Conservation (phyloP, 2,113 vertebrate genomes). For the Oostethus manadensis region DNA sequence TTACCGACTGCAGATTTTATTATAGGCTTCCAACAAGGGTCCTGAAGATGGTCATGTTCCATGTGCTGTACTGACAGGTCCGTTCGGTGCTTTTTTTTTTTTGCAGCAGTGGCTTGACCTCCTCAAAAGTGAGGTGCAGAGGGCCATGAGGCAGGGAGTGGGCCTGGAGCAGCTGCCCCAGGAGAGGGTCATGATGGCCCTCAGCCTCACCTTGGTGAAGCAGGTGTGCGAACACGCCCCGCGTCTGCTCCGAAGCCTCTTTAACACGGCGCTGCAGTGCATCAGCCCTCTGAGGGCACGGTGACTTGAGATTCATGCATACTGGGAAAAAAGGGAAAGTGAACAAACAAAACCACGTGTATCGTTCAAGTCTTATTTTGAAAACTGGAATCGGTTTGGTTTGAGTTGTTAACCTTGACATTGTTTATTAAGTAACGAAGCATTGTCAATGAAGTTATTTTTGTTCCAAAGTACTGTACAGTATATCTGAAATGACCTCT, state of each 20-base stretch:
- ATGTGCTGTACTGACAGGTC: neutral
- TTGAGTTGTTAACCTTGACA: neutral
- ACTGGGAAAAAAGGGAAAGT: neutral
- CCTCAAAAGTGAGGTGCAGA: constrained; percentile 57
- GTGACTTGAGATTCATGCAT: constrained; percentile 14
- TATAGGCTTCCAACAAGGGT: no score
- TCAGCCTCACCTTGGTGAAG: constrained; percentile 79
- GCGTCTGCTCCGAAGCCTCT: constrained; percentile 65
- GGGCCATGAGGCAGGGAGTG: constrained; percentile 28
- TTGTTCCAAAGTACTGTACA: neutral
- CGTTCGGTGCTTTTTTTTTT: neutral
- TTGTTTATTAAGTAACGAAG: no score
- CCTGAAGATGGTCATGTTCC: no score
- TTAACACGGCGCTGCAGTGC: constrained; percentile 57
- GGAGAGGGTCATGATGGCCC: constrained; percentile 72
- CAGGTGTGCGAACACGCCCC: constrained; percentile 72
- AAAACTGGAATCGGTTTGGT: neutral
- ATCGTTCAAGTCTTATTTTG: neutral
- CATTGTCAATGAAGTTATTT: no score
- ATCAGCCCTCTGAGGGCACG: constrained; percentile 44
- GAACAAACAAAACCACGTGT: neutral
- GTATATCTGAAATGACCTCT: neutral
- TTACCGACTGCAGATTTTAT: no score
- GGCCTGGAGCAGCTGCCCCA: constrained; percentile 58
- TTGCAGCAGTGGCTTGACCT: constrained; percentile 63